Evolutionary conservation across 2,888 invertebrate species (phyloP).

Genomic region (Alitta virens): DNA sequence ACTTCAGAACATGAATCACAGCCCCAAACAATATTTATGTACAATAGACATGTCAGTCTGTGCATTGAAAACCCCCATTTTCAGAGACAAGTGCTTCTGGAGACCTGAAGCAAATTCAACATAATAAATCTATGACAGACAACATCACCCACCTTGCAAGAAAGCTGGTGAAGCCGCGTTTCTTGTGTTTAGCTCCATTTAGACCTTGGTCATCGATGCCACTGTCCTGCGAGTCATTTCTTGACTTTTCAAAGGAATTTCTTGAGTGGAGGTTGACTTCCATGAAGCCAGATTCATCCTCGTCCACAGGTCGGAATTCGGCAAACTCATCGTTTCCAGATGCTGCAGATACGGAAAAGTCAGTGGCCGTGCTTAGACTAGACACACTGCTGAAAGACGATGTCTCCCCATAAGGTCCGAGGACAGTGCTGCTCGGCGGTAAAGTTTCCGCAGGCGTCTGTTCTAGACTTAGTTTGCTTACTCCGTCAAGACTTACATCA

Average conservation of each 20-base stretch:
- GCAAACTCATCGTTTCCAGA: constrained; percentile 38
- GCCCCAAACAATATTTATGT: no score
- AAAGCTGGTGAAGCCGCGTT: constrained; percentile 11
- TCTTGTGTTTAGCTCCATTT: constrained; percentile 10
- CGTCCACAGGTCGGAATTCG: constrained; percentile 33
- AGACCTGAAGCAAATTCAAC: background rate
- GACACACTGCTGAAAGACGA: constrained; percentile 44
- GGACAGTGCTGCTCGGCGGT: constrained; percentile 6
- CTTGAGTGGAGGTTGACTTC: constrained; percentile 48
- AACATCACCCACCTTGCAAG: constrained; percentile 11
- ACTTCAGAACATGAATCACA: no score
- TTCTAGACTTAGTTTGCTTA: constrained; percentile 5
- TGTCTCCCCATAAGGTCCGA: constrained; percentile 18
- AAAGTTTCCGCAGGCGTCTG: background rate
- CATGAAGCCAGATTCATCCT: constrained; percentile 49
- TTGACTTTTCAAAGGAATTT: constrained; percentile 21
- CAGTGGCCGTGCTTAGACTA: constrained; percentile 49
- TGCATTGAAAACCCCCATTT: no score
- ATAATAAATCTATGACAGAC: background rate
- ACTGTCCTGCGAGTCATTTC: constrained; percentile 14
- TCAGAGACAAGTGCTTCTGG: no score
- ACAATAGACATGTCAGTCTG: no score
- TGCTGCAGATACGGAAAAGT: constrained; percentile 45
- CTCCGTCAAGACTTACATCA: constrained; percentile 4
- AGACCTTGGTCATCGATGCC: constrained; percentile 15